A percentile compares a stretch with the other conserved stretches of the same genome.
phyloP scores from a whole-genome alignment of 23 tunicate species.

The Corella eumyota region DNA sequence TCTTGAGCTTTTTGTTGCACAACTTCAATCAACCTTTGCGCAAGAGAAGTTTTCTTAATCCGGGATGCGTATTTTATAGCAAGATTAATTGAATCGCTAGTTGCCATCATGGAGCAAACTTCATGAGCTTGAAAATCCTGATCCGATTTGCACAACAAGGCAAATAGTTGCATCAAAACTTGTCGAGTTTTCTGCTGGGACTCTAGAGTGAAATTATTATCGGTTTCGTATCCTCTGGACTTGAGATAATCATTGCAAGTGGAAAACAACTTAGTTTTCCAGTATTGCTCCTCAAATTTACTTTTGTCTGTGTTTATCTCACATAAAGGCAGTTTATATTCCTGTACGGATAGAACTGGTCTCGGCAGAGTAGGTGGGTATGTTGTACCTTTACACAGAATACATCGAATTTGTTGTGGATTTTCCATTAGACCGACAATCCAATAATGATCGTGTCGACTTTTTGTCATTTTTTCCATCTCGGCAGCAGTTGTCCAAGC shows the following conservation, averaged over 20 bases:
- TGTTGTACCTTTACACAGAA: conserved; percentile 63
- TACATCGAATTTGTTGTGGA: conserved; percentile 72
- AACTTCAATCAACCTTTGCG: conserved; percentile 72
- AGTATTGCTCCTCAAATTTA: conserved; percentile 84
- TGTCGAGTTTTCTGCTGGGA: conserved; percentile 30
- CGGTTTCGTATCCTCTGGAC: conserved; percentile 55
- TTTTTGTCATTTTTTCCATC: conserved; percentile 49
- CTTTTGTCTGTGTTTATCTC: conserved; percentile 58
- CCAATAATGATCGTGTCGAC: conserved; percentile 80
- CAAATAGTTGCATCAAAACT: conserved; percentile 72
- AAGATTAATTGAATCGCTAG: conserved; percentile 43
- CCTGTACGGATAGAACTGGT: conserved; percentile 38
- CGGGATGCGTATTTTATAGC: conserved; percentile 89
- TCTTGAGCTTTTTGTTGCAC: conserved; percentile 52
- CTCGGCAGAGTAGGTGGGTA: conserved; percentile 77
- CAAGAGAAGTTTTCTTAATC: conserved; percentile 38
- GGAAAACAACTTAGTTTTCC: conserved; percentile 51
- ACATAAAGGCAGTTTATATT: conserved; percentile 51
- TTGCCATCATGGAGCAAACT: conserved; percentile 61
- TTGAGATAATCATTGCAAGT: conserved; percentile 35
- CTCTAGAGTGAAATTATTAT: conserved; percentile 28
- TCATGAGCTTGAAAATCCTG: conserved; percentile 58
- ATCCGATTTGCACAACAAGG: conserved; percentile 67
- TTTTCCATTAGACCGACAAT: conserved; percentile 74
- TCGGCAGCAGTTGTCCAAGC: conserved; percentile 54